Evolutionary conservation across 2,113 vertebrate genomes (phyloP).

Genomic region (Gasterosteus aculeatus): DNA sequence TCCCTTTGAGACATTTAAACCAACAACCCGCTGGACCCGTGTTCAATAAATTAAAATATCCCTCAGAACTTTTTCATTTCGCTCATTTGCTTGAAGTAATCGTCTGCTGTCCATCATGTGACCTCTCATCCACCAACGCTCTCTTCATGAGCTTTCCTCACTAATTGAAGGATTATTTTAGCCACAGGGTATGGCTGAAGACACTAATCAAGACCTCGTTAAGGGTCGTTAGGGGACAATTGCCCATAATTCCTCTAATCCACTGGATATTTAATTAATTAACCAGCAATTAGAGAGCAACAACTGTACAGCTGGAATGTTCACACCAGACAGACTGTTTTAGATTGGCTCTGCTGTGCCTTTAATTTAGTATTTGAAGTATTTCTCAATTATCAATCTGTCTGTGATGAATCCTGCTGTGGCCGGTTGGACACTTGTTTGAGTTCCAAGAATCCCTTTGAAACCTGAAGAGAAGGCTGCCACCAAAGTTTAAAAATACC

Average conservation of each 20-base stretch:
- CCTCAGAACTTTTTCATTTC: slow-evolving; percentile 29
- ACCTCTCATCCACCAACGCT: slow-evolving; percentile 21
- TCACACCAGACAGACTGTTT: slow-evolving; percentile 49
- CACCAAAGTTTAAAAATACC: background rate
- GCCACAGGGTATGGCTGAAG: slow-evolving; percentile 65
- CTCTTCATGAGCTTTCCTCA: slow-evolving; percentile 57
- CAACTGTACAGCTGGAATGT: slow-evolving; percentile 43
- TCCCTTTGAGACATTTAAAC: background rate
- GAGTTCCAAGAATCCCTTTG: slow-evolving; percentile 30
- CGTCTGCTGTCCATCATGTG: slow-evolving; percentile 39
- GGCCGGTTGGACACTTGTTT: slow-evolving; percentile 24
- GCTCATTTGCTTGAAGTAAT: slow-evolving; percentile 9
- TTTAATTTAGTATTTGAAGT: slow-evolving; percentile 60
- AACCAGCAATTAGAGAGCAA: slow-evolving; percentile 67
- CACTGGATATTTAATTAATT: slow-evolving; percentile 72
- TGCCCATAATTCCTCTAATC: slow-evolving; percentile 75
- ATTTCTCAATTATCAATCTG: slow-evolving; percentile 54
- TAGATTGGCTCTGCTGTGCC: slow-evolving; percentile 48
- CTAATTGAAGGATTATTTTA: slow-evolving; percentile 74
- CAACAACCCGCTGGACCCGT: no score
- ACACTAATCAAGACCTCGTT: slow-evolving; percentile 75
- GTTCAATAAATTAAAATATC: background rate
- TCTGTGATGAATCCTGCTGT: slow-evolving; percentile 50
- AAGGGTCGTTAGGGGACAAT: slow-evolving; percentile 73
- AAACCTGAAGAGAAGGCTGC: background rate